Evolutionary conservation across 2,797 vertebrate species (phyloP).

Genomic region (Vespertilio murinus): DNA sequence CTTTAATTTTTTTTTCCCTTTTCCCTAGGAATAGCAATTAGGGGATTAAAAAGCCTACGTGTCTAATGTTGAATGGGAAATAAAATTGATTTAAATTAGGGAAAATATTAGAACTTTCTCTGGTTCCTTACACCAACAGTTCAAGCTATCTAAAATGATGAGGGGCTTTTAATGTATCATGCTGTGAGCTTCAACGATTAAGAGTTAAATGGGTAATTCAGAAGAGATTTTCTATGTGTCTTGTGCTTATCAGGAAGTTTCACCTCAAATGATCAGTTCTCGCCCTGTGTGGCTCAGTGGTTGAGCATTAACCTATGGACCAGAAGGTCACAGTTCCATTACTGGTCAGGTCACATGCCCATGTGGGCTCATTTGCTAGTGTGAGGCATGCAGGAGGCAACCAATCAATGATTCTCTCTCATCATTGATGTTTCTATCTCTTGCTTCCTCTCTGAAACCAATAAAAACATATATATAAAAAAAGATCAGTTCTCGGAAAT

Average conservation of each 20-base stretch:
- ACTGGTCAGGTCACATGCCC: too few species aligned
- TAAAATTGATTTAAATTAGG: constrained; percentile 43
- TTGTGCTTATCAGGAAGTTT: not conserved
- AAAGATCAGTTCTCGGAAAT: not conserved
- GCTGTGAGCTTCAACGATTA: not conserved
- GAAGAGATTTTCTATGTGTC: not conserved
- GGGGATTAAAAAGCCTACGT: constrained; percentile 42
- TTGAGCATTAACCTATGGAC: too few species aligned
- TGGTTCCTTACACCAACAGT: not conserved
- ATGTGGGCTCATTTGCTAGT: too few species aligned
- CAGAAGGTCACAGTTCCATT: too few species aligned
- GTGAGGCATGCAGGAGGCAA: too few species aligned
- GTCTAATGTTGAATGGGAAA: constrained; percentile 54
- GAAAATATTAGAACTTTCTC: not conserved
- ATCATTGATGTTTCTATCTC: too few species aligned
- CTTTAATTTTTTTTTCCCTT: constrained; percentile 55
- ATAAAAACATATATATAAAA: too few species aligned
- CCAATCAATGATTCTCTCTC: too few species aligned
- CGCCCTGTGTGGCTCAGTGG: too few species aligned
- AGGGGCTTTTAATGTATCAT: not conserved
- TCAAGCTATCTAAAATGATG: constrained; percentile 27
- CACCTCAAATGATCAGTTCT: not conserved
- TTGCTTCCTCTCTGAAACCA: too few species aligned
- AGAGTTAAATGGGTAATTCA: not conserved
- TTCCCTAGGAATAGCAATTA: constrained; percentile 59